Evolutionary conservation across 2,797 vertebrate species (phyloP), one percentile per base, ranked within the genome.

Genomic region (Mus spretus): DNA sequence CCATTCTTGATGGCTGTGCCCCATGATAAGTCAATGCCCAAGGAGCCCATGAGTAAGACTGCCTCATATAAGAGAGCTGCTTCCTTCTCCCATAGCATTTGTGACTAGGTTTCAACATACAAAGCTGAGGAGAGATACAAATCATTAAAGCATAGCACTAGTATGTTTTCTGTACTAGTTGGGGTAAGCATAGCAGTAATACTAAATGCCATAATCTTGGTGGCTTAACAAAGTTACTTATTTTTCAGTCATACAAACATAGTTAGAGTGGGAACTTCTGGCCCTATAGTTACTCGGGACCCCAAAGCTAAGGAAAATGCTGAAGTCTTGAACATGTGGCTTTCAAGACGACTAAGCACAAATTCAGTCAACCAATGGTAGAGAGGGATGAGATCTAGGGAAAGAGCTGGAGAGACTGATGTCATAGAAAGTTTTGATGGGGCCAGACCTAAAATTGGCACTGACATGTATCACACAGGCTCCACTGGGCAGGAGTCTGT

Each of bases 221-320:
- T 72, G 37, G 37, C 22, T 93, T 92, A 53, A 82, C 22, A 85
- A 97, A 95, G 34, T 28, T 59, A 72, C 90, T 80, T 92, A 86
- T 95, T 89, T 92, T 59, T 93, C 77, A 59, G 93, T 79, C 90
- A 85, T 89, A 78, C 90, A 95, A 93, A 75, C 65, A 74, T 19
- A 82, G 10, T 92, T 72, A 12, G 4, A 12, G n/a, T 85, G 6
- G 31, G 24, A 57, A 28, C 67, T 13, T 94, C 89, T 95, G 37
- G 67, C 44, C 20, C 61, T 86, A 78, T 9, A 72, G 61, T 77
- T 57, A 89, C 65, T 96, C 26, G 31, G 82, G 28, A 87, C 75
- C 53, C 70, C 26, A 34, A 84, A 80, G 63, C 75, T 84, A 40
- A 89, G 74, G 6, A 92, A 95, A 85, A 4, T 63, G 89, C 74